A percentile compares a stretch with the other conserved stretches of the same genome.
phyloP scores from a whole-genome alignment of 2,797 vertebrate genomes.

The Anguilla pacifica region DNA sequence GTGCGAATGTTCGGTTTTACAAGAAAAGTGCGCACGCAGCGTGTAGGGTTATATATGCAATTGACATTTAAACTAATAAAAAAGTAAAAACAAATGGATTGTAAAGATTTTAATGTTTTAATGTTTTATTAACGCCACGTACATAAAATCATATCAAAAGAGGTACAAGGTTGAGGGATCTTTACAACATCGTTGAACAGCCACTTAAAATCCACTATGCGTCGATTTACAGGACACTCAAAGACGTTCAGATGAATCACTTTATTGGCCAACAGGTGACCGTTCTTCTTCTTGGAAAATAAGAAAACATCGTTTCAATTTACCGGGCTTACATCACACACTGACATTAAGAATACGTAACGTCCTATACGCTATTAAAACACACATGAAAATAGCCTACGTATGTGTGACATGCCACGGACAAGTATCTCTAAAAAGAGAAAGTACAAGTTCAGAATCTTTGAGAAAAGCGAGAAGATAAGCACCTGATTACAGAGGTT shows the following conservation, averaged over 20 bases:
- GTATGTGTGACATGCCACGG: slow-evolving; percentile 75
- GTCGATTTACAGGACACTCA: slow-evolving; percentile 67
- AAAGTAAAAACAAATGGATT: slow-evolving; percentile 29
- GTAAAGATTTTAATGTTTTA: slow-evolving; percentile 46
- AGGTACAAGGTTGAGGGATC: slow-evolving; percentile 54
- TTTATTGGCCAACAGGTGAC: slow-evolving; percentile 45
- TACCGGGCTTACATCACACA: slow-evolving; percentile 76
- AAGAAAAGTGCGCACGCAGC: neutral
- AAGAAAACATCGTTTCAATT: slow-evolving; percentile 53
- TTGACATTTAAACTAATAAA: slow-evolving; percentile 8
- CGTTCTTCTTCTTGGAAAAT: slow-evolving; percentile 53
- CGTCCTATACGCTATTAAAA: slow-evolving; percentile 71
- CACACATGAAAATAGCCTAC: slow-evolving; percentile 69
- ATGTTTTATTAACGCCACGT: slow-evolving; percentile 78
- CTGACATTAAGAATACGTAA: slow-evolving; percentile 74
- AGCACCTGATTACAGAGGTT: slow-evolving; percentile 64
- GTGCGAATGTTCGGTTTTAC: neutral
- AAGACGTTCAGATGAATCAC: slow-evolving; percentile 55
- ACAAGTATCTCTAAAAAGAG: slow-evolving; percentile 60
- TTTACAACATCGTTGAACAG: slow-evolving; percentile 65
- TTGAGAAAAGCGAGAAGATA: slow-evolving; percentile 61
- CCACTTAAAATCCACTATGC: slow-evolving; percentile 72
- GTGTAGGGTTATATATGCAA: neutral
- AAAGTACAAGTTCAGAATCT: slow-evolving; percentile 56
- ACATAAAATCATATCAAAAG: slow-evolving; percentile 83